These are phyloP conservation scores for Rattus norvegicus DNA, from an alignment of 2,113 vertebrate genomes.

Conservation along the genomic window DNA sequence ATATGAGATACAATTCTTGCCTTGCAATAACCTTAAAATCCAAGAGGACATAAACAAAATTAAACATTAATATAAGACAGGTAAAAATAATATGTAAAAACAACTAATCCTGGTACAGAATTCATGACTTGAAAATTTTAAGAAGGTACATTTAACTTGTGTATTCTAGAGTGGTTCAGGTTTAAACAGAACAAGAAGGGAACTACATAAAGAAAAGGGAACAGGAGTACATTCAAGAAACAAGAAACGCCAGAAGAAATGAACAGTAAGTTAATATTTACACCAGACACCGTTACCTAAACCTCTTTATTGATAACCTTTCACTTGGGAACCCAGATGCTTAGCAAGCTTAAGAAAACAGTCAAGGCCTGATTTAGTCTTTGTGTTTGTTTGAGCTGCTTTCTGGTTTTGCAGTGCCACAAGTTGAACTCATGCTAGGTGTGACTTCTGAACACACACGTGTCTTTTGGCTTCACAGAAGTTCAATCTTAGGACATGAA, in stretches of 20 bases:
- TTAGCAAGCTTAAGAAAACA: slow-evolving; percentile 38
- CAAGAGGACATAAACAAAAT: background rate
- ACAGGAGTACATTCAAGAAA: background rate
- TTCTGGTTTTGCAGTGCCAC: no score
- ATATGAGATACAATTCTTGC: background rate
- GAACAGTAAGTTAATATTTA: background rate
- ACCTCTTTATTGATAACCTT: background rate
- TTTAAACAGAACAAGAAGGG: background rate
- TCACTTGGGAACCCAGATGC: background rate
- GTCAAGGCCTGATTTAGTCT: background rate
- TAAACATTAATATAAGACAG: slow-evolving; percentile 3
- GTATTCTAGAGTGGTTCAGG: background rate
- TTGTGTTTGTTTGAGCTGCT: background rate
- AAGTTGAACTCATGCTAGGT: background rate
- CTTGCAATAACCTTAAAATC: slow-evolving; percentile 34
- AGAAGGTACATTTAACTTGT: background rate
- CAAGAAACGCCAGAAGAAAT: background rate
- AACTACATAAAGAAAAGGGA: slow-evolving; percentile 10
- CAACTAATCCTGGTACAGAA: background rate
- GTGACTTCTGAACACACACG: background rate
- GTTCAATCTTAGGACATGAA: background rate
- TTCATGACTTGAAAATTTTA: background rate
- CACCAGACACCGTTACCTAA: background rate
- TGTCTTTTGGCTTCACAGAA: background rate
- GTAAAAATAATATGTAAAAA: background rate